phyloP scores from a whole-genome alignment of 2,888 invertebrate species.

The Parnassius apollo region DNA sequence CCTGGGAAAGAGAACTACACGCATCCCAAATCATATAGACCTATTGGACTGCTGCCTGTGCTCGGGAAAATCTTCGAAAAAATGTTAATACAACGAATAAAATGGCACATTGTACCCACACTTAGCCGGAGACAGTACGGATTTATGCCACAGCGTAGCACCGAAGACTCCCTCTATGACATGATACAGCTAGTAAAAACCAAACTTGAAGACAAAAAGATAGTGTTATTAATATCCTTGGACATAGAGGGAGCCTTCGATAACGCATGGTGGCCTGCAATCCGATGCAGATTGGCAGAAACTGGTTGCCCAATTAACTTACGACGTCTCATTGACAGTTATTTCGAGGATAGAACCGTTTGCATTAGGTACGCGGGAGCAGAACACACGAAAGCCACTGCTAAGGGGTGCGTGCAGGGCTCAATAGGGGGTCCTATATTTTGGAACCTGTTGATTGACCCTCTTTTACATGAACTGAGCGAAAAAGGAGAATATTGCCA shows the following conservation, averaged over 20 bases:
- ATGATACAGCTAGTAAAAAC: not conserved
- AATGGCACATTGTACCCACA: not conserved
- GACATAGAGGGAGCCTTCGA: not conserved
- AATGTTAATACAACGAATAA: not conserved
- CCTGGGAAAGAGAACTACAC: no score
- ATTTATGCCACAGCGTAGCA: conserved; percentile 2
- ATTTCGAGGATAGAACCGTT: not conserved
- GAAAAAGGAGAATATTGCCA: no score
- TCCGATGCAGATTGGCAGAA: no score
- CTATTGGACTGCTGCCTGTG: not conserved
- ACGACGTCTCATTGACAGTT: no score
- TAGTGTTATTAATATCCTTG: not conserved
- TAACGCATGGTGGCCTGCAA: no score
- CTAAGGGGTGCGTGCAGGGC: no score
- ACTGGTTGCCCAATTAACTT: no score
- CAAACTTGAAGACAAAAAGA: not conserved
- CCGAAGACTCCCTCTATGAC: conserved; percentile 1
- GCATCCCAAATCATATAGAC: no score
- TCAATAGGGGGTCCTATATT: no score
- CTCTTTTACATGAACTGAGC: no score
- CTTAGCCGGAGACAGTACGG: not conserved
- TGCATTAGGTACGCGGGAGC: not conserved
- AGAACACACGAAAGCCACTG: no score
- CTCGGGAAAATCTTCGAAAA: conserved; percentile 10
- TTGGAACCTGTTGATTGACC: no score